phyloP scores from a whole-genome alignment of 2,113 vertebrate species.

The Bubalus kerabau region DNA sequence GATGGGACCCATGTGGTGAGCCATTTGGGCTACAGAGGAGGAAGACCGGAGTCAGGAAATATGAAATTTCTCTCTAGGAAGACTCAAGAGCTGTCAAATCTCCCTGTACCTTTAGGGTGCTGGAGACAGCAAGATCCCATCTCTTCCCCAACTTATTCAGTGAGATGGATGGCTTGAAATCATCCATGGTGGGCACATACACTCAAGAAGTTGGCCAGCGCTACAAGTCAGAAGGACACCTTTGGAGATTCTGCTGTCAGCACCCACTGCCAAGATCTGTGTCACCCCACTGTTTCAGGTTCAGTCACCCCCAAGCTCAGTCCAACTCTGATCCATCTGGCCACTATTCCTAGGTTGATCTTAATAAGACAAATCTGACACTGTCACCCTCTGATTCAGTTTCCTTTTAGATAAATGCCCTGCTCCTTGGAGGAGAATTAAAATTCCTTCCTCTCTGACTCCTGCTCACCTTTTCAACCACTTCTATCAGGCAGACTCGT shows the following conservation, averaged over 20 bases:
- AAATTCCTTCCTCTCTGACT: neutral
- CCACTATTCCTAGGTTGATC: neutral
- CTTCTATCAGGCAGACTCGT: neutral
- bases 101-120: rapidly evolving
- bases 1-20: neutral
- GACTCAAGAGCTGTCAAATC: neutral
- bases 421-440: neutral
- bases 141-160: neutral
- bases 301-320: neutral
- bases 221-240: neutral
- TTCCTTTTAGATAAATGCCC: neutral
- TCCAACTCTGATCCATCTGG: neutral
- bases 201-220: neutral
- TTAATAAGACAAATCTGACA: neutral
- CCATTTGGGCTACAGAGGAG: neutral
- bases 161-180: neutral
- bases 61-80: neutral
- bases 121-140: neutral
- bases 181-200: neutral
- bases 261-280: neutral
- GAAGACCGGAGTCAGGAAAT: neutral
- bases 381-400: neutral
- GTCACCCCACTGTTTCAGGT: neutral
- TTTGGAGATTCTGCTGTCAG: neutral
- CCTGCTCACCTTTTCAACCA: neutral